phyloP scores from a whole-genome alignment of 2,888 invertebrate species.

The Mythimna loreyi region DNA sequence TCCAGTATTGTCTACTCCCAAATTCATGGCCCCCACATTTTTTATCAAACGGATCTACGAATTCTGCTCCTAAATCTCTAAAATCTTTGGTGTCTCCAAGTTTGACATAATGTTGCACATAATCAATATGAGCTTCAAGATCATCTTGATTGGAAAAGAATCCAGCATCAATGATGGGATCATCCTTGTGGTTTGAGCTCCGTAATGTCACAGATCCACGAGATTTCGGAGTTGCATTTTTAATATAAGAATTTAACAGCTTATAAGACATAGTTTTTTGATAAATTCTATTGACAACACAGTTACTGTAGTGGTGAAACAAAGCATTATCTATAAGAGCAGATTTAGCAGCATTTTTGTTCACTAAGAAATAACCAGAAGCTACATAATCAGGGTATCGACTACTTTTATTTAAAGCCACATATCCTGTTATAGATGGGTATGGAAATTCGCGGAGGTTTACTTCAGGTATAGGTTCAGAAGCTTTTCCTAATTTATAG shows the following conservation, averaged over 20 bases:
- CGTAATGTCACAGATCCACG: slow-evolving; percentile 71
- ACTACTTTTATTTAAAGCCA: slow-evolving; percentile 69
- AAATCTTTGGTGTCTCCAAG: slow-evolving; percentile 31
- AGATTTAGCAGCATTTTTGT: background rate
- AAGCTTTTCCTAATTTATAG: slow-evolving; percentile 5
- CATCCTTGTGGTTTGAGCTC: slow-evolving; percentile 69
- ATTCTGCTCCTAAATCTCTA: slow-evolving; percentile 23
- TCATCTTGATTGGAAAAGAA: slow-evolving; percentile 66
- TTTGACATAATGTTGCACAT: slow-evolving; percentile 39
- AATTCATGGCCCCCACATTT: background rate
- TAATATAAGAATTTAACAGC: slow-evolving; percentile 64
- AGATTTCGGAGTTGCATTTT: slow-evolving; percentile 71
- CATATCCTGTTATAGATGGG: slow-evolving; percentile 70
- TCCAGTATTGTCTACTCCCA: slow-evolving; percentile 35
- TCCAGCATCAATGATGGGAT: slow-evolving; percentile 66
- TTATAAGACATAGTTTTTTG: slow-evolving; percentile 58
- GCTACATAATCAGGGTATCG: slow-evolving; percentile 75
- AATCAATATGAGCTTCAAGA: slow-evolving; percentile 34
- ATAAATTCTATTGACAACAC: slow-evolving; percentile 63
- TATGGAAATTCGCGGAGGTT: slow-evolving; percentile 40
- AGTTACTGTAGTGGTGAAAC: slow-evolving; percentile 46
- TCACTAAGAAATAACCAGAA: background rate
- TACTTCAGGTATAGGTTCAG: background rate
- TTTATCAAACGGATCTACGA: slow-evolving; percentile 23
- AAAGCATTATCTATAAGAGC: background rate